Conservation (phyloP, 2,888 invertebrate genomes). For the Leptinotarsa juncta region DNA sequence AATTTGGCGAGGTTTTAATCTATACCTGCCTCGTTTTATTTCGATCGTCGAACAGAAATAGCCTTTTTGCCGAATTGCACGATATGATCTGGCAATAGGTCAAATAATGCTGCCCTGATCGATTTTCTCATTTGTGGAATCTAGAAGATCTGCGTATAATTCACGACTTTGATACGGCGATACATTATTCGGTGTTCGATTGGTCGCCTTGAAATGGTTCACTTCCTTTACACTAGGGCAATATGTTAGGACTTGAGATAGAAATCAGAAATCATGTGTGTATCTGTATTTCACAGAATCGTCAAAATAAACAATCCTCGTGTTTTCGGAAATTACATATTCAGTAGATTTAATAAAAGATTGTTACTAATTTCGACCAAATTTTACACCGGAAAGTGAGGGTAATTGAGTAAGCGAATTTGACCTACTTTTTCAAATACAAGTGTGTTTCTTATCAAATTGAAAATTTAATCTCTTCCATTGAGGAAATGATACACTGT, state of each 20-base stretch:
- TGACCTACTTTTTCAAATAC: too few species aligned
- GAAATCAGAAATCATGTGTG: background rate
- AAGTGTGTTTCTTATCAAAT: too few species aligned
- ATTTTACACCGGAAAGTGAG: too few species aligned
- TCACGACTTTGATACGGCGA: constrained; percentile 29
- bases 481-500: too few species aligned
- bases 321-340: too few species aligned
- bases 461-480: too few species aligned
- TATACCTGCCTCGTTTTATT: background rate
- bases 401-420: too few species aligned
- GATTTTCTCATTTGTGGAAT: constrained; percentile 32
- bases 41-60: constrained; percentile 7
- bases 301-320: too few species aligned
- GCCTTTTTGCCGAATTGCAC: constrained; percentile 5
- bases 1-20: background rate
- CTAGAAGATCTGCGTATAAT: constrained; percentile 29
- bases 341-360: too few species aligned
- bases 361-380: too few species aligned
- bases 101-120: constrained; percentile 20
- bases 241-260: background rate
- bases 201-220: constrained; percentile 2
- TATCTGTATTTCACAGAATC: background rate
- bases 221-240: background rate
- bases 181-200: constrained; percentile 15
- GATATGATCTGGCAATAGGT: constrained; percentile 13